Percentiles rank a stretch among this genome's conserved stretches.
phyloP scores from a whole-genome alignment of 2,888 invertebrate genomes.

The Dorcus parallelipipedus region DNA sequence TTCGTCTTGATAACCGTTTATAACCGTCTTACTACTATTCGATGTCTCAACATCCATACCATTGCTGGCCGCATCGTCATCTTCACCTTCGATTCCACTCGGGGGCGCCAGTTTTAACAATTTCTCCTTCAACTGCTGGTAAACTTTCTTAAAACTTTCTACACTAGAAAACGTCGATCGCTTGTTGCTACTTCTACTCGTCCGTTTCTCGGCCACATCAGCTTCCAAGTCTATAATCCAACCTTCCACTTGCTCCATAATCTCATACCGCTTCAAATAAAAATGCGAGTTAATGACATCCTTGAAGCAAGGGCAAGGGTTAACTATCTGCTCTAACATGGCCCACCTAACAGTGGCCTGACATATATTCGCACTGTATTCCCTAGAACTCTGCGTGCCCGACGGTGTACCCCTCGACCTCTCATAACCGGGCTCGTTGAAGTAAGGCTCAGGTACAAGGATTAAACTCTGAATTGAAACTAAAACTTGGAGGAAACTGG shows the following conservation, averaged over 20 bases:
- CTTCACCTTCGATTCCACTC: slow-evolving; percentile 11
- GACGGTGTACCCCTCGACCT: slow-evolving; percentile 83
- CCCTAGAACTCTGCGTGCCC: slow-evolving; percentile 84
- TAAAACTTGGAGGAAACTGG: slow-evolving; percentile 88
- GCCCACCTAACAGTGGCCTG: slow-evolving; percentile 95
- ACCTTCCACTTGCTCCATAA: slow-evolving; percentile 80
- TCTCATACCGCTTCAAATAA: slow-evolving; percentile 90
- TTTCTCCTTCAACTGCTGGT: slow-evolving; percentile 75
- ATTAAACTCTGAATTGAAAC: slow-evolving; percentile 92
- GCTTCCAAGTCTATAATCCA: slow-evolving; percentile 89
- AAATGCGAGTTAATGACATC: slow-evolving; percentile 93
- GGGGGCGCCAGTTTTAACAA: slow-evolving; percentile 79
- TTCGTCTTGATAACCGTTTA: slow-evolving; percentile 25
- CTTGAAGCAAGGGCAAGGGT: slow-evolving; percentile 88
- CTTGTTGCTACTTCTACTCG: slow-evolving; percentile 58
- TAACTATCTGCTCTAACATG: slow-evolving; percentile 89
- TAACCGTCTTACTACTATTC: slow-evolving; percentile 20
- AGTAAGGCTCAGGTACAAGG: slow-evolving; percentile 89
- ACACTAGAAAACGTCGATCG: slow-evolving; percentile 42
- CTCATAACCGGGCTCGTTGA: slow-evolving; percentile 94
- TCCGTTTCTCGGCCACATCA: slow-evolving; percentile 58
- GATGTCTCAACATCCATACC: slow-evolving; percentile 28
- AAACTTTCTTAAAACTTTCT: slow-evolving; percentile 46
- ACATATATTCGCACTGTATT: slow-evolving; percentile 94
- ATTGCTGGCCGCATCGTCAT: slow-evolving; percentile 27